Evolutionary conservation across 2,888 invertebrate genomes (phyloP), one percentile per base, ranked within the genome.

Genomic region (Aphodius sticticus): DNA sequence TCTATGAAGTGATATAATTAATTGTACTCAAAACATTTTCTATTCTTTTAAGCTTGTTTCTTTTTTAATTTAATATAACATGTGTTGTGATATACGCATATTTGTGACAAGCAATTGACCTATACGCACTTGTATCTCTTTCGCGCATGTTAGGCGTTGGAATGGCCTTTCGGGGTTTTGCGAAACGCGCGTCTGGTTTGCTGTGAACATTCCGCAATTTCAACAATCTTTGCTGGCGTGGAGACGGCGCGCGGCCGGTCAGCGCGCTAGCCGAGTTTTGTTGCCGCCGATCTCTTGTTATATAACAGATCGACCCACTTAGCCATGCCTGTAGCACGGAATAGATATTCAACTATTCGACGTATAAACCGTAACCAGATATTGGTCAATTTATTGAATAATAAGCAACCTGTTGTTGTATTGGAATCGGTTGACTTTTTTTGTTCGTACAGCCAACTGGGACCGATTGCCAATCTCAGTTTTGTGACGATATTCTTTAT

Each of bases 201-300:
- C 53, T 26, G 53, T 12, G 53, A 5, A 12, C 53, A 53, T 53
- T 53, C 53, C 53, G 53, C 53, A 12, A 53, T 53, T 53, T 53
- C 53, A 53, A 12, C 53, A 53, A 53, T 53, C 53, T 53, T 53
- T 53, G 53, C 2, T 12, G 53, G 53, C 12, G 53, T 53, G 53
- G 53, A 26, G 26, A 7, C 53, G 53, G 53, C 53, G 53, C 53
- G 53, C 53, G 53, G 53, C 7, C 53, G 53, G 53, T 53, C 53
- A 53, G 53, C 53, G 7, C 2, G 53, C 53, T 53, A 53, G 53
- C 53, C 53, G 69, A 77, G 81, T 81, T 81, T 81, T 81, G 79
- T 70, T 81, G 77, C 79, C 81, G 78, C 79, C 81, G 74, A 79
- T 81, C 81, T 81, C 81, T 81, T 79, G 70, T 81, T 81, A 81